Base-by-base conservation (phyloP, 2,797 vertebrate genomes). In the Acomys russatus region DNA sequence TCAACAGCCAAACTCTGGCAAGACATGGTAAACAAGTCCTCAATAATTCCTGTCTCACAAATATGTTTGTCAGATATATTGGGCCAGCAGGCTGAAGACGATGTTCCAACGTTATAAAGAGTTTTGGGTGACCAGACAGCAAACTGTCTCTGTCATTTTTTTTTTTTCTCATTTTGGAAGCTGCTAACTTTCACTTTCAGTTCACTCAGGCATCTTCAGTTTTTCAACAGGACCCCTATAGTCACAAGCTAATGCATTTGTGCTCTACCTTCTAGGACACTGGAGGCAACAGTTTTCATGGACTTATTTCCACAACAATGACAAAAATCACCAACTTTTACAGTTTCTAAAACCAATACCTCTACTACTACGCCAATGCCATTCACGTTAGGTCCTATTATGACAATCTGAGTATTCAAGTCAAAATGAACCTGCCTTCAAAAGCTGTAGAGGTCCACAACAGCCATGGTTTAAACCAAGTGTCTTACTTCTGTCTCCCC, bases 261-360 rank as follows among this genome's bases (percentile, higher is more conserved):
- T 61, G 9, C 51, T 68, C 44, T 14, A 30, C 10, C 63, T 35
- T 95, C 71, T 30, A 86, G 74, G 30, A 0, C 68, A 82, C n/a
- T 63, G 66, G 38, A 91, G 25, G 54, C 56, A 70, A 71, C 20
- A 80, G 28, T 92, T 92, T 92, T 91, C 56, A n/a, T 88, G 87
- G 93, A 56, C 1, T 6, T 82, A 3, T 77, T 95, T 86, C 20
- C 15, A 28, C 56, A 59, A 7, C 61, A 64, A 7, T 15, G 23
- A 38, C 63, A 92, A 33, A 85, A 88, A 9, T n/a, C n/a, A 70
- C 25, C 25, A 80, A 44, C 8, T 54, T 84, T 93, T 83, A 56
- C 33, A 83, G 11, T n/a, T 90, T 92, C 61, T 51, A 51, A 49
- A 54, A 66, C 28, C 30, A 56, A 33, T 76, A 8, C 20, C 68